Base-by-base conservation (phyloP, 2,797 vertebrate species). In the Alosa sapidissima region DNA sequence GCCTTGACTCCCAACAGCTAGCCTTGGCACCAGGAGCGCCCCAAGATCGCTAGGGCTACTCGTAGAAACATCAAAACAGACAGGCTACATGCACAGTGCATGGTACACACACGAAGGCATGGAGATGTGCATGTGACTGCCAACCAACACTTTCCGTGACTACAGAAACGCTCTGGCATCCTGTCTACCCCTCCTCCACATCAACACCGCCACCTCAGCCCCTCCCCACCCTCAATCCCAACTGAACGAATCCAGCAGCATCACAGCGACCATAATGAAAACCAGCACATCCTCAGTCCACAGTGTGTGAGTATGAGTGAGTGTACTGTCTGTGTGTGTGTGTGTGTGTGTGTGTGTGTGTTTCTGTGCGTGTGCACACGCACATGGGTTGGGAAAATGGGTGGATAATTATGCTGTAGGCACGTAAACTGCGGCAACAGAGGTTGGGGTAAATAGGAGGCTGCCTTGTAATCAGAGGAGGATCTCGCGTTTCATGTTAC, bases 391-490 rank as follows among this genome's bases (percentile, higher is more conserved):
- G 62, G 36, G 51, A 11, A 60, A 13, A 65, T 55, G 82, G 54
- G 81, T 81, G 84, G 85, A 82, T 87, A 88, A 87, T 89, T 89
- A 88, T 82, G 28, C 55, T 19, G 81, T 21, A 81, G 21, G 81
- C 84, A 87, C 16, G 36, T 81, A 88, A 82, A 82, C 48, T 88
- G 81, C 81, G 85, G 88, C 84, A 28, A 81, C 55, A 51, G 81
- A 87, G 85, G 86, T 83, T 82, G 83, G 83, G 49, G 84, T 81
- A 33, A 21, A 82, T 85, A n/a, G 13, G 83, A 88, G 49, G 58
- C 81, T 86, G 81, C 87, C 87, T 85, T 89, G 85, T 89, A 89
- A 89, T 89, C 83, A 87, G 87, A 51, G 58, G n/a, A 82, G 75
- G 45, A 21, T 54, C 81, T 84, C 48, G 65, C 24, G 60, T 84